A percentile compares a stretch with the other conserved stretches of the same genome.
These are phyloP conservation scores for Falco berigora DNA, from an alignment of 2,797 vertebrate genomes.

Conservation along the genomic window DNA sequence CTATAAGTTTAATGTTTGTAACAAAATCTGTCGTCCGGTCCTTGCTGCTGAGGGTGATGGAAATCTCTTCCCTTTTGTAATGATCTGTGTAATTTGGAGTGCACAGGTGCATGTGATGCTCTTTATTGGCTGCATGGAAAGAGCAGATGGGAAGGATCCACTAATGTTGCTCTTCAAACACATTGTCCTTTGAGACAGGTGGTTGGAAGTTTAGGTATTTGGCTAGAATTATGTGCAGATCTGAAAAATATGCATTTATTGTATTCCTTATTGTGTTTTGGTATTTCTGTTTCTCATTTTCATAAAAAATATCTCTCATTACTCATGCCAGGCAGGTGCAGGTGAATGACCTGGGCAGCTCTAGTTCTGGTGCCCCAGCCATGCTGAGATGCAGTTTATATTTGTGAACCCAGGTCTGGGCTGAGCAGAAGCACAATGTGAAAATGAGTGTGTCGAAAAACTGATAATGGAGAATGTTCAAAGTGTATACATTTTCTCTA, in stretches of 20 bases:
- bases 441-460: background rate
- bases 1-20: background rate
- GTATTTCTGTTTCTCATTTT: background rate
- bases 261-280: background rate
- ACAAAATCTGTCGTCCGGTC: background rate
- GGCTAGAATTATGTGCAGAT: background rate
- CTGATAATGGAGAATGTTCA: background rate
- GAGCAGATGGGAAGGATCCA: background rate
- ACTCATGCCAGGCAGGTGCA: background rate
- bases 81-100: slow-evolving; percentile 4
- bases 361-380: background rate
- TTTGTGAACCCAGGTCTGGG: background rate
- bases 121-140: background rate
- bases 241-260: background rate
- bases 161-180: background rate
- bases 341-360: background rate
- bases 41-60: background rate
- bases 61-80: slow-evolving; percentile 1
- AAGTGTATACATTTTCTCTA: background rate
- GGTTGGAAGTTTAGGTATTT: background rate
- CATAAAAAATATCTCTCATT: background rate
- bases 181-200: background rate
- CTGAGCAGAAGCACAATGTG: background rate
- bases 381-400: background rate
- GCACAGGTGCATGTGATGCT: background rate